phyloP scores from a whole-genome alignment of 2,113 vertebrate genomes.

The Microcebus jonahi region DNA sequence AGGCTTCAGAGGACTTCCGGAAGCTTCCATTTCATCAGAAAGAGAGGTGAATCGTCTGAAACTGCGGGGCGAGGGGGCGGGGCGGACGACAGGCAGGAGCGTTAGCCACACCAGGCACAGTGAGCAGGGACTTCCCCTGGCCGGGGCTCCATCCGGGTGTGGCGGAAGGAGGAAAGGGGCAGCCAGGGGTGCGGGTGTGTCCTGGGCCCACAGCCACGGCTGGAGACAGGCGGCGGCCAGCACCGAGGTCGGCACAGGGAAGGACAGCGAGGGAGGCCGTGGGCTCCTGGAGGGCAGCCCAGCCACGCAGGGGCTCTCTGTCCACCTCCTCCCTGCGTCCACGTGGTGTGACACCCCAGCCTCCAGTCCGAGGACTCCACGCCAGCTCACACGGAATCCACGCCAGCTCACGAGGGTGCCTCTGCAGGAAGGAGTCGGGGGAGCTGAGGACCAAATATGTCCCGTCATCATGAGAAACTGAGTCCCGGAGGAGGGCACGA shows the following conservation, averaged over 20 bases:
- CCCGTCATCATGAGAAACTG: no score
- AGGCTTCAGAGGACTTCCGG: no score
- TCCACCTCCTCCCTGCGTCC: no score
- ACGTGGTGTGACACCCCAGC: rapidly evolving
- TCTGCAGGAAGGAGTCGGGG: neutral
- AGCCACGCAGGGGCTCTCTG: no score
- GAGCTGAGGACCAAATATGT: no score
- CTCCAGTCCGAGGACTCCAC: no score
- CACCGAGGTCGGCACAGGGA: rapidly evolving
- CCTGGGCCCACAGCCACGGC: rapidly evolving
- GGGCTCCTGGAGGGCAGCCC: no score
- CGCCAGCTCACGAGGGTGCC: neutral
- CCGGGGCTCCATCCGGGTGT: rapidly evolving
- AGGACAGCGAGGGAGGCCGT: rapidly evolving
- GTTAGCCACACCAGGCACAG: neutral
- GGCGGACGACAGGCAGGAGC: no score
- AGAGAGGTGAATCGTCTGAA: no score
- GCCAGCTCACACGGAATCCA: no score
- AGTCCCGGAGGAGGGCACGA: rapidly evolving
- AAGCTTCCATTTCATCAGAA: no score
- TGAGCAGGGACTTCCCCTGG: neutral
- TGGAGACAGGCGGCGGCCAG: neutral
- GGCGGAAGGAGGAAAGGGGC: neutral
- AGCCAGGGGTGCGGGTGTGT: rapidly evolving
- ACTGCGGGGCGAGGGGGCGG: no score